These are phyloP conservation scores for Pandemis cinnamomeana DNA, from an alignment of 2,888 invertebrate species.

Conservation along the genomic window DNA sequence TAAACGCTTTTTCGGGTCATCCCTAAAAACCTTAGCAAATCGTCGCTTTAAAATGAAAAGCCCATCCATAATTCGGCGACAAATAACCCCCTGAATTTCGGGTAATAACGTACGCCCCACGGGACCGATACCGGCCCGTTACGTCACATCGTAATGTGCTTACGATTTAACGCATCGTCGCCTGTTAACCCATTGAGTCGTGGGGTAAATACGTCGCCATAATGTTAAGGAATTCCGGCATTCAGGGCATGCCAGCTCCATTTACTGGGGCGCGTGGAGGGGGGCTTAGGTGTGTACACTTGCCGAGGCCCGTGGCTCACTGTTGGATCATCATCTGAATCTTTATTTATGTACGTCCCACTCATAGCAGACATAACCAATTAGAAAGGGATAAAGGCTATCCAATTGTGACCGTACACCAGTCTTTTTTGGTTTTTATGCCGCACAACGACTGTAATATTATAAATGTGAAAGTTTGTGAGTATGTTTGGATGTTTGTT, in stretches of 20 bases:
- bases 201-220: conserved; percentile 25
- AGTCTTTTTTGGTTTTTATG: too few relatives aligned
- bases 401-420: too few relatives aligned
- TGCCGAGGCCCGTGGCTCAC: not conserved
- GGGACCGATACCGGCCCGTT: conserved; percentile 27
- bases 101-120: conserved; percentile 18
- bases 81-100: conserved; percentile 28
- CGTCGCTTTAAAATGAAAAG: conserved; percentile 1
- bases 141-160: conserved; percentile 29
- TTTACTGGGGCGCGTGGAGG: not conserved
- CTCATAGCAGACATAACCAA: too few relatives aligned
- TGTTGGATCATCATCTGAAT: not conserved
- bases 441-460: too few relatives aligned
- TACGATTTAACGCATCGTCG: conserved; percentile 39
- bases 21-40: not conserved
- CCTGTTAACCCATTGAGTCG: conserved; percentile 17
- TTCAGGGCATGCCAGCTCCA: conserved; percentile 16
- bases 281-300: not conserved
- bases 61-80: conserved; percentile 21
- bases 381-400: too few relatives aligned
- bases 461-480: too few relatives aligned
- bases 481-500: too few relatives aligned
- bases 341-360: too few relatives aligned
- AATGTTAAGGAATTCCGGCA: conserved; percentile 20
- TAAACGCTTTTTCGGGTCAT: too few relatives aligned